Evolutionary conservation across 2,113 vertebrate species (phyloP).

Genomic region (Vireo altiloquus): DNA sequence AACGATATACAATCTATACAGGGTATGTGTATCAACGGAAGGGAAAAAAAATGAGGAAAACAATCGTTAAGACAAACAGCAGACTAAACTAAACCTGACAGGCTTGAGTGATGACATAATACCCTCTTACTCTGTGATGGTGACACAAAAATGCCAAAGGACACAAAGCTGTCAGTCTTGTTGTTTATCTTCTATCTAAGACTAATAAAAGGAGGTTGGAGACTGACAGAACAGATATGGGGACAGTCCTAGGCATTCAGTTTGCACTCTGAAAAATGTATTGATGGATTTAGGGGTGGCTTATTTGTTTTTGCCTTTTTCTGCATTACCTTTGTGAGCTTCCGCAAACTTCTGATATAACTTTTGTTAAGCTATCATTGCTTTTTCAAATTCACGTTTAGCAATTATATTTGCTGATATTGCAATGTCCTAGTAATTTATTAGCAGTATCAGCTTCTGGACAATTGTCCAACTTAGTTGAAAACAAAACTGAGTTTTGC

Average conservation of each 20-base stretch:
- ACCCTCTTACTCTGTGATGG: slow-evolving; percentile 58
- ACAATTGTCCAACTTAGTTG: background rate
- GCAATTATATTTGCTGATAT: background rate
- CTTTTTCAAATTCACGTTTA: background rate
- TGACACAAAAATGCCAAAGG: slow-evolving; percentile 74
- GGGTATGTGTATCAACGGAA: slow-evolving; percentile 2
- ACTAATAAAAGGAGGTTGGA: slow-evolving; percentile 69
- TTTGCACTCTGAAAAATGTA: slow-evolving; percentile 20
- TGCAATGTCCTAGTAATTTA: background rate
- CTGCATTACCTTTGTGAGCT: background rate
- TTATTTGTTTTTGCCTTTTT: slow-evolving; percentile 37
- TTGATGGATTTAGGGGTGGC: slow-evolving; percentile 15
- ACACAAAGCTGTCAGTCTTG: slow-evolving; percentile 72
- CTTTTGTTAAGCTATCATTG: background rate
- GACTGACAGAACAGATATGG: slow-evolving; percentile 58
- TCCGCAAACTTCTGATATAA: background rate
- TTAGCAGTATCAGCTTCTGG: background rate
- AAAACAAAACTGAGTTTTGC: background rate
- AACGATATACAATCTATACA: slow-evolving; percentile 18
- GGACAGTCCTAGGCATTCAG: slow-evolving; percentile 5
- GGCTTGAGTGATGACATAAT: slow-evolving; percentile 71
- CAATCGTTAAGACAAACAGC: slow-evolving; percentile 47
- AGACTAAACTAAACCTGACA: slow-evolving; percentile 65
- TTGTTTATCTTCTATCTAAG: slow-evolving; percentile 73
- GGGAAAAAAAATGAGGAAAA: slow-evolving; percentile 48